Conservation (phyloP, 2,888 invertebrate species). For the Acrobasis repandana region DNA sequence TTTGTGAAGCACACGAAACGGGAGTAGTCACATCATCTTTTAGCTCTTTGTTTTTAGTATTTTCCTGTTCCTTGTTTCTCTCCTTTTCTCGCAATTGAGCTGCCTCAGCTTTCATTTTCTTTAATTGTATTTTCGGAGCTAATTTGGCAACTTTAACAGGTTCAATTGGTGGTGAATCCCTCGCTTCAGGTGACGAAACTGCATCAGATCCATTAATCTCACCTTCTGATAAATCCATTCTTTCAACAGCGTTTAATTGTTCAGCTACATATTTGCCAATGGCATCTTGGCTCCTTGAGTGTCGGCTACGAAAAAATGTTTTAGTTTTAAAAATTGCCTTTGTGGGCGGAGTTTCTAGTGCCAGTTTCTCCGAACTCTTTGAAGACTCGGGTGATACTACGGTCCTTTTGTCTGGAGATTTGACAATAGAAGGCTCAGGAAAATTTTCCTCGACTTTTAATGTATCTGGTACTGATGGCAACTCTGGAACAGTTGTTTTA, state of each 20-base stretch:
- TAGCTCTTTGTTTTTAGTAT: slow-evolving; percentile 13
- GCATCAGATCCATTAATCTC: slow-evolving; percentile 70
- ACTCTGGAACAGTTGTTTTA: slow-evolving; percentile 82
- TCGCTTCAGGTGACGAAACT: slow-evolving; percentile 63
- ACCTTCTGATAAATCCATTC: slow-evolving; percentile 67
- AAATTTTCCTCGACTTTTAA: slow-evolving; percentile 82
- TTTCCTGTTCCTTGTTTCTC: slow-evolving; percentile 24
- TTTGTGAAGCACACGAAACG: background rate
- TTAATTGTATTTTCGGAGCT: slow-evolving; percentile 79
- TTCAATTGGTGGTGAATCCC: slow-evolving; percentile 73
- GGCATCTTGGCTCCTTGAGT: slow-evolving; percentile 79
- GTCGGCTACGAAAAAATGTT: slow-evolving; percentile 81
- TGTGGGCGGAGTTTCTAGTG: slow-evolving; percentile 49
- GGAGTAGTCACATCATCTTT: background rate
- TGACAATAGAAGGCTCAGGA: slow-evolving; percentile 77
- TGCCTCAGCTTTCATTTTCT: slow-evolving; percentile 78
- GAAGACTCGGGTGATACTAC: slow-evolving; percentile 43
- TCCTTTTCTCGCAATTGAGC: slow-evolving; percentile 63
- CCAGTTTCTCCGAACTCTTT: slow-evolving; percentile 45
- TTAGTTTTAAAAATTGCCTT: slow-evolving; percentile 81
- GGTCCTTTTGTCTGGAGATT: slow-evolving; percentile 72
- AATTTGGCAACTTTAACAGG: slow-evolving; percentile 80
- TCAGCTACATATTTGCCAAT: slow-evolving; percentile 80
- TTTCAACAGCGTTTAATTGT: slow-evolving; percentile 72
- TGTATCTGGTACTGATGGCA: slow-evolving; percentile 79